Evolutionary conservation across 2,797 vertebrate species (phyloP), one percentile per base, ranked within the genome.

Genomic region (Coregonus suidteri): DNA sequence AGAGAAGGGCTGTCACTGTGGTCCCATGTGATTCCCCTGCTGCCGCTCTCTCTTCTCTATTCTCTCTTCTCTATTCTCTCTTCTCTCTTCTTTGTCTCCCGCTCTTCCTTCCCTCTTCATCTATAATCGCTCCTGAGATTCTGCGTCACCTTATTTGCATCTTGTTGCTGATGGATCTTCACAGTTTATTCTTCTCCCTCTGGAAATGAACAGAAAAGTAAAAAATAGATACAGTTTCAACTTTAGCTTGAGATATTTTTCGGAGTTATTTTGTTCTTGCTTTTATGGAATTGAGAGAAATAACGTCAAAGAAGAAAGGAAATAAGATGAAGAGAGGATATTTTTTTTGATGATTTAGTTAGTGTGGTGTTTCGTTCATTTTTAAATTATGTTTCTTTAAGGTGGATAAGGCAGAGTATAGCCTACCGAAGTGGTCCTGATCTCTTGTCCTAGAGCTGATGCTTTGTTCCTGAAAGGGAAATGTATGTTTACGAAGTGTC

Each of bases 31-130:
- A 86, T 76, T 86, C 80, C 82, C 14, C 59, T 51, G 53, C 53
- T 6, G 59, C 31, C 47, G 64, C 75, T 53, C 35, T 72, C 69
- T 69, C 20, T 20, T 20, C 20, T 20, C 20, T 84, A 82, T 20
- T 75, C 82, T 79, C 20, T 20, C 20, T 20, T 20, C 20, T 20
- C 20, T 20, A 20, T 20, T 20, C 20, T 20, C 20, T 78, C 82
- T 81, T 78, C 84, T 84, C 88, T 84, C 82, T 20, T 75, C 82
- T 79, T 86, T 74, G 88, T 90, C 82, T 90, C 74, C 67, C 80
- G 85, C 83, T 81, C 88, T 90, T 89, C 74, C 66, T 79, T 86
- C 83, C 80, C 88, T 90, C 89, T 91, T 93, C 91, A 93, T 92
- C 87, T 93, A 86, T 91, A 90, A 94, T 89, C 79, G 74, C 86